A percentile compares a stretch with the other conserved stretches of the same genome.
Evolutionary conservation across 2,113 vertebrate genomes (phyloP).

Genomic region (Alosa alosa): DNA sequence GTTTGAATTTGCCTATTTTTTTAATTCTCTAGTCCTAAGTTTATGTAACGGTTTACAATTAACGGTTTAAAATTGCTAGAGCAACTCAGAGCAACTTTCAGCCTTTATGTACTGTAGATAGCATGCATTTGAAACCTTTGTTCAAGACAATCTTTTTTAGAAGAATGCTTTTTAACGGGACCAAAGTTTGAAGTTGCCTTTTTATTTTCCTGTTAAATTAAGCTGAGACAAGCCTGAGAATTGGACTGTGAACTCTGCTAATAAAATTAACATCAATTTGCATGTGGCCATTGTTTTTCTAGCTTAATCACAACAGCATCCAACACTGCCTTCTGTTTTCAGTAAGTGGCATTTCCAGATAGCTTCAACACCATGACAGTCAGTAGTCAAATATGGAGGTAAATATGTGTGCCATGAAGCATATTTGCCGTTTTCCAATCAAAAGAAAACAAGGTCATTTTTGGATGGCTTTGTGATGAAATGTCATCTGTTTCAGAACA

Average conservation of each 20-base stretch:
- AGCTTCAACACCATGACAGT: neutral
- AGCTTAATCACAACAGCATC: neutral
- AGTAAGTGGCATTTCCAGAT: neutral
- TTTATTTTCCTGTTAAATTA: neutral
- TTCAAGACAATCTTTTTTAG: neutral
- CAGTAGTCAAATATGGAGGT: neutral
- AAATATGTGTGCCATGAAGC: constrained; percentile 5
- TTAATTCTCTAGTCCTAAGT: neutral
- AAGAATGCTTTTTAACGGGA: neutral
- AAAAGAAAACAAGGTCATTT: too few species aligned
- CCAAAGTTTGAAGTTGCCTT: neutral
- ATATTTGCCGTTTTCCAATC: too few species aligned
- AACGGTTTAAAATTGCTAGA: neutral
- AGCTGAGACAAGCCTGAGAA: neutral
- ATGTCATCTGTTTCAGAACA: neutral
- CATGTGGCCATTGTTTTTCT: constrained; percentile 5
- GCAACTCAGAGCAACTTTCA: neutral
- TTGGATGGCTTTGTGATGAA: neutral
- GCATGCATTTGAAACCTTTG: neutral
- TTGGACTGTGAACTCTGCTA: neutral
- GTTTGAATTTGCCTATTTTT: neutral
- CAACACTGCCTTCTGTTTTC: neutral
- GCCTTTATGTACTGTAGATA: neutral
- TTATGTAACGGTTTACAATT: neutral
- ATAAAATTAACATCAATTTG: constrained; percentile 2